These are phyloP conservation scores for Lithobates sylvaticus DNA, from an alignment of 2,797 vertebrate species.

Conservation along the genomic window DNA sequence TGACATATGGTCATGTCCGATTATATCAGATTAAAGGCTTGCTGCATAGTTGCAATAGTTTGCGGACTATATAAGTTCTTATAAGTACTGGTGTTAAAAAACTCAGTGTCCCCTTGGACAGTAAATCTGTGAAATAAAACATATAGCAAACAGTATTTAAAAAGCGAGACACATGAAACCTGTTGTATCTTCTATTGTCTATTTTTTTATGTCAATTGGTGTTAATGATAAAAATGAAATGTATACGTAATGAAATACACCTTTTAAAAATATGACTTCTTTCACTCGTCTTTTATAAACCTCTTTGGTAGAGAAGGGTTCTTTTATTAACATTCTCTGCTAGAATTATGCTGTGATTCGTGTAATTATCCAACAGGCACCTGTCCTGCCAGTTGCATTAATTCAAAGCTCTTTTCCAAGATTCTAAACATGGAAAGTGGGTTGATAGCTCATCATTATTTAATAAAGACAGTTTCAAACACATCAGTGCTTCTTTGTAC, in stretches of 20 bases:
- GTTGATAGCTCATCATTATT: slow-evolving; percentile 47
- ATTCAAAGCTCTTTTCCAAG: slow-evolving; percentile 5
- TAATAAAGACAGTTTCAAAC: slow-evolving; percentile 37
- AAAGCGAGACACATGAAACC: not conserved
- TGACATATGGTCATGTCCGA: too few species aligned
- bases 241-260: not conserved
- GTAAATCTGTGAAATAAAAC: too few species aligned
- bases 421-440: slow-evolving; percentile 43
- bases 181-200: not conserved
- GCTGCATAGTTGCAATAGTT: too few species aligned
- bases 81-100: too few species aligned
- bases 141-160: not conserved
- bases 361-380: slow-evolving; percentile 16
- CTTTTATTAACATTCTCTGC: not conserved
- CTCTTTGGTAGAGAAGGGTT: not conserved
- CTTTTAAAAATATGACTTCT: not conserved
- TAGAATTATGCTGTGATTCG: not conserved
- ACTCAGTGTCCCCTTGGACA: too few species aligned
- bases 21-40: too few species aligned
- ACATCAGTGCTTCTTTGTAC: slow-evolving; percentile 13
- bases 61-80: too few species aligned
- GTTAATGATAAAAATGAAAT: not conserved
- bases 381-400: not conserved
- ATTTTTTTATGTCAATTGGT: not conserved
- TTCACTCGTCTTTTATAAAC: not conserved